Conservation (phyloP, 2,113 vertebrate genomes). For the Hypocryptadius cinnamomeus region DNA sequence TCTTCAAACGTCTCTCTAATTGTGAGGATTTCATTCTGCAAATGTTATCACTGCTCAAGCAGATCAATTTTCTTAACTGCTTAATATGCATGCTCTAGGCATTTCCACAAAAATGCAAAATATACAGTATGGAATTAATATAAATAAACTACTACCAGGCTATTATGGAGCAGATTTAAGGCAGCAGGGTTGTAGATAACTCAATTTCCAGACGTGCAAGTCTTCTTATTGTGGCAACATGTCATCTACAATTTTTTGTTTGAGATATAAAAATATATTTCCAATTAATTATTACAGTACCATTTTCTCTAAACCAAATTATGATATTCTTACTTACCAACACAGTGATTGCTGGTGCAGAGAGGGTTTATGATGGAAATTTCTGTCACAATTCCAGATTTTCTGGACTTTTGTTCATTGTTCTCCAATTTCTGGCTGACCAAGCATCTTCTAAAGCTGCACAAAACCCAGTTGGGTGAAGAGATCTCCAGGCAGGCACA, state of each 20-base stretch:
- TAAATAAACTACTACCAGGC: constrained; percentile 35
- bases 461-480: not conserved
- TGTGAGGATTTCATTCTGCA: constrained; percentile 44
- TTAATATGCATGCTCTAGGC: constrained; percentile 52
- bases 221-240: not conserved
- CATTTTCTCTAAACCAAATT: not conserved
- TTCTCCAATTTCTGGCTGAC: fast-evolving
- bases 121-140: constrained; percentile 13
- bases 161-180: constrained; percentile 28
- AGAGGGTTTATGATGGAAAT: not conserved
- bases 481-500: not conserved
- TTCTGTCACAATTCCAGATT: not conserved
- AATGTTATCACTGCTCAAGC: constrained; percentile 50
- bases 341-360: not conserved
- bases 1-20: constrained; percentile 53
- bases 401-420: not conserved
- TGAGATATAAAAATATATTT: not conserved
- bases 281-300: not conserved
- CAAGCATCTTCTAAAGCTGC: not conserved
- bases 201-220: not conserved
- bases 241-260: not conserved
- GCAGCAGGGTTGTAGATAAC: not conserved
- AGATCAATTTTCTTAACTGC: constrained; percentile 55
- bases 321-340: not conserved
- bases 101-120: constrained; percentile 38